Evolutionary conservation across 1,140 invertebrate species (phyloP).

Genomic region (Teleogryllus occipitalis): DNA sequence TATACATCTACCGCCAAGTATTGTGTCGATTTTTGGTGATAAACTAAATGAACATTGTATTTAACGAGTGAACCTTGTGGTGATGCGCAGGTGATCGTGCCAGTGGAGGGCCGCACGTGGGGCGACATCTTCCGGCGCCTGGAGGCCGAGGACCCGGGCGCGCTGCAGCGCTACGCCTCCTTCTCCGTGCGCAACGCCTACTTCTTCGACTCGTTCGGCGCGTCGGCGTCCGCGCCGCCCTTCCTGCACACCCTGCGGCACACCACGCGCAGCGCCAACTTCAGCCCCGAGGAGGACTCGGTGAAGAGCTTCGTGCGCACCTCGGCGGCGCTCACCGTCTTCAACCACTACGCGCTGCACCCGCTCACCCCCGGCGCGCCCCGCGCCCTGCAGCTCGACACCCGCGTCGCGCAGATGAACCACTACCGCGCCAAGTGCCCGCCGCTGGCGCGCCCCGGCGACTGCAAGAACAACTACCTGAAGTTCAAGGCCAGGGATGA

Average conservation of each 20-base stretch:
- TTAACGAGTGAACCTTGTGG: too few relatives aligned
- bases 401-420: constrained; percentile 45
- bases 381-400: constrained; percentile 41
- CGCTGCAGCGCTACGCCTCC: constrained; percentile 44
- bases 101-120: constrained; percentile 48
- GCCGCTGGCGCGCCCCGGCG: background rate
- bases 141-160: constrained; percentile 31
- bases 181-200: constrained; percentile 57
- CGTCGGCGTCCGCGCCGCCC: constrained; percentile 21
- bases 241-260: constrained; percentile 31
- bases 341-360: constrained; percentile 64
- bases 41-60: too few relatives aligned
- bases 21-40: too few relatives aligned
- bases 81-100: constrained; percentile 40
- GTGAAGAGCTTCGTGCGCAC: constrained; percentile 64
- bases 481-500: background rate
- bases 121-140: constrained; percentile 37
- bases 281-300: constrained; percentile 53
- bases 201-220: constrained; percentile 42
- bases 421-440: constrained; percentile 44
- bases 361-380: constrained; percentile 46
- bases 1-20: too few relatives aligned
- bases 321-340: constrained; percentile 53
- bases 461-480: constrained; percentile 17
- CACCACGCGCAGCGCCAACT: constrained; percentile 39